Evolutionary conservation across 2,888 invertebrate genomes (phyloP).

Genomic region (Exephanes ischioxanthus): DNA sequence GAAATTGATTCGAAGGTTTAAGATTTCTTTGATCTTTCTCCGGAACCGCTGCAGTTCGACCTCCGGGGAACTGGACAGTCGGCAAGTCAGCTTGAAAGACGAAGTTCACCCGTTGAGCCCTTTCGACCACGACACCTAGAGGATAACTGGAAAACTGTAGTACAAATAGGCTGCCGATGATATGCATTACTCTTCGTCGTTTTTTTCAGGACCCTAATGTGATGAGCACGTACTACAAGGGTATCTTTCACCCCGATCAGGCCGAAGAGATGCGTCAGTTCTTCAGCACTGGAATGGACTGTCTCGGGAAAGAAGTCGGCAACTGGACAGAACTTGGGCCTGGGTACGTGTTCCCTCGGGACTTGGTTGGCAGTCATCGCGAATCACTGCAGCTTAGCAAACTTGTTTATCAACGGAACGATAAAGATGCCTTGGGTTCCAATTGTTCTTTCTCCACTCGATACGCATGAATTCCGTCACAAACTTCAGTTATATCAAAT

Average conservation of each 20-base stretch:
- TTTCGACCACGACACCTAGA: background rate
- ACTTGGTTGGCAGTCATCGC: background rate
- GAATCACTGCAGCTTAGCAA: background rate
- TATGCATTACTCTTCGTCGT: conserved; percentile 4
- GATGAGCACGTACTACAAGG: conserved; percentile 69
- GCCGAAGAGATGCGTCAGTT: conserved; percentile 70
- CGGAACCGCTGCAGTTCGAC: conserved; percentile 27
- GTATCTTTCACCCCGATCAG: conserved; percentile 70
- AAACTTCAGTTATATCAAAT: no score
- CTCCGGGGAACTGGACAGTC: conserved; percentile 34
- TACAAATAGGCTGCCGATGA: background rate
- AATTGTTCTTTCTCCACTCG: background rate
- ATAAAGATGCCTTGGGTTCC: background rate
- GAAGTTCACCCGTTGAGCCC: conserved; percentile 17
- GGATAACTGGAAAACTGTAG: background rate
- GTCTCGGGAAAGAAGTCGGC: conserved; percentile 68
- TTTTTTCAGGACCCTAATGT: conserved; percentile 75
- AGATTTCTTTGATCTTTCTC: conserved; percentile 25
- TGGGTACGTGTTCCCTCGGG: conserved; percentile 65
- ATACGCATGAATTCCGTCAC: no score
- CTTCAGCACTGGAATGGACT: conserved; percentile 61
- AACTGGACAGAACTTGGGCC: conserved; percentile 76
- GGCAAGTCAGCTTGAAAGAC: conserved; percentile 15
- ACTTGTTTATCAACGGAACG: background rate
- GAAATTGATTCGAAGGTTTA: conserved; percentile 46